Percentiles rank a stretch among this genome's conserved stretches.
Evolutionary conservation across 2,888 invertebrate species (phyloP).

Genomic region (Eulithis testata): DNA sequence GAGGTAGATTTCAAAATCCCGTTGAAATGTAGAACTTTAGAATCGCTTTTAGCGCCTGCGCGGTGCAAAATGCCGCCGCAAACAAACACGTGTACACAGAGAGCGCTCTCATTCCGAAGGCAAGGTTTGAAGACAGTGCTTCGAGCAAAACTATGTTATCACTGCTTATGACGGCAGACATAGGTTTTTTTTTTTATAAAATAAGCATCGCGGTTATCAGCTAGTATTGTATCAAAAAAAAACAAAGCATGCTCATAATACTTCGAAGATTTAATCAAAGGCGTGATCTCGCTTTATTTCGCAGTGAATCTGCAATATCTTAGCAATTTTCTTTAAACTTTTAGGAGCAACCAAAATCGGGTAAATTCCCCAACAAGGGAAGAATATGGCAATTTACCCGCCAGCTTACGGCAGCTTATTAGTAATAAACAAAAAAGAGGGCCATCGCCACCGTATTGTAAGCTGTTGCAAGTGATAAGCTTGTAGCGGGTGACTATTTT

Average conservation of each 20-base stretch:
- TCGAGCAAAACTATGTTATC: too few species aligned
- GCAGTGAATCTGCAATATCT: slow-evolving; percentile 7
- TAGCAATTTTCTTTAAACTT: slow-evolving; percentile 30
- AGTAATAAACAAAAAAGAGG: slow-evolving; percentile 81
- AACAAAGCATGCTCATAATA: too few species aligned
- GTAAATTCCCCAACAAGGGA: slow-evolving; percentile 47
- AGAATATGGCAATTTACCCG: slow-evolving; percentile 60
- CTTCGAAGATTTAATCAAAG: neutral
- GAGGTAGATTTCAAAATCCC: neutral
- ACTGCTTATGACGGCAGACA: too few species aligned
- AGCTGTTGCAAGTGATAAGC: slow-evolving; percentile 34
- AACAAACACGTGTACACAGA: slow-evolving; percentile 40
- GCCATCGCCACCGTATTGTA: slow-evolving; percentile 38
- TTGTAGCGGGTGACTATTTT: slow-evolving; percentile 42
- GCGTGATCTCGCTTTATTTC: neutral
- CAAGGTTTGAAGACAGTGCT: neutral
- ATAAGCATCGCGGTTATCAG: too few species aligned
- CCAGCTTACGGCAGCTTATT: slow-evolving; percentile 74
- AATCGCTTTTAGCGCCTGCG: slow-evolving; percentile 52
- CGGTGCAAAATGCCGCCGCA: slow-evolving; percentile 42
- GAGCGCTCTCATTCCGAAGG: slow-evolving; percentile 4
- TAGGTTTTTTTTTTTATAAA: too few species aligned
- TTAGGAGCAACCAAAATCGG: slow-evolving; percentile 35
- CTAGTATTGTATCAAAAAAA: too few species aligned
- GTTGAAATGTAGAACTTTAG: slow-evolving; percentile 4